These are phyloP conservation scores for Drosophila kurseongensis DNA, from an alignment of 1,140 invertebrate genomes.

Conservation along the genomic window DNA sequence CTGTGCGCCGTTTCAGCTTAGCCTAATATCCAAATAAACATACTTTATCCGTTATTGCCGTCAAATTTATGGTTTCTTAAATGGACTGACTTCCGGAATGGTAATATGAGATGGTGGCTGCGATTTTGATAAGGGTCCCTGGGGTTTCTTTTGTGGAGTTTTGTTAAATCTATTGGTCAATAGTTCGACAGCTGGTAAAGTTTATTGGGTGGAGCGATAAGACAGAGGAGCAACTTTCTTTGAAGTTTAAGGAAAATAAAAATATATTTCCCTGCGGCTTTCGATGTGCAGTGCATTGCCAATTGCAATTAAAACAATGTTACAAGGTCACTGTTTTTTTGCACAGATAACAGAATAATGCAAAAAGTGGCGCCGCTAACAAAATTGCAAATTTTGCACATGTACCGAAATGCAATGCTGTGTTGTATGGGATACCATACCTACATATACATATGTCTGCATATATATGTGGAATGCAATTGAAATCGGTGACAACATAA, in stretches of 20 bases:
- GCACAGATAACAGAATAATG: conserved; percentile 55
- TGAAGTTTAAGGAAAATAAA: background rate
- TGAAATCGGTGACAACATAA: conserved; percentile 76
- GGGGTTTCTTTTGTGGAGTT: conserved; percentile 15
- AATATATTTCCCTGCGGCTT: background rate
- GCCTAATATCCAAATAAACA: conserved; percentile 82
- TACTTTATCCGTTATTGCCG: conserved; percentile 82
- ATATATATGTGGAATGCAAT: conserved; percentile 71
- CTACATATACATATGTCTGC: conserved; percentile 19
- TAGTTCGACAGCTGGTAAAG: conserved; percentile 38
- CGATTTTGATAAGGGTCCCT: conserved; percentile 67
- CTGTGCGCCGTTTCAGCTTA: conserved; percentile 53
- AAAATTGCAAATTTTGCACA: conserved; percentile 77
- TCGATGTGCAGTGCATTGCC: conserved; percentile 37
- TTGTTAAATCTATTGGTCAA: conserved; percentile 28
- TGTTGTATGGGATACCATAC: conserved; percentile 6
- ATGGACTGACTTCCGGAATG: conserved; percentile 20
- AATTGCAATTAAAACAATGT: conserved; percentile 76
- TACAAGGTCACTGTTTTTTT: conserved; percentile 75
- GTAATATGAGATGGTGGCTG: conserved; percentile 66
- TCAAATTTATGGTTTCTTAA: conserved; percentile 81
- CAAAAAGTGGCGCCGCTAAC: conserved; percentile 63
- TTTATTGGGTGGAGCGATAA: conserved; percentile 3
- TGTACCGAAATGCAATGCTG: conserved; percentile 41
- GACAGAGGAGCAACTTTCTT: background rate